A percentile compares a stretch with the other conserved stretches of the same genome.
Evolutionary conservation across 2,113 vertebrate genomes (phyloP).

Genomic region (Phalacrocorax aristotelis): DNA sequence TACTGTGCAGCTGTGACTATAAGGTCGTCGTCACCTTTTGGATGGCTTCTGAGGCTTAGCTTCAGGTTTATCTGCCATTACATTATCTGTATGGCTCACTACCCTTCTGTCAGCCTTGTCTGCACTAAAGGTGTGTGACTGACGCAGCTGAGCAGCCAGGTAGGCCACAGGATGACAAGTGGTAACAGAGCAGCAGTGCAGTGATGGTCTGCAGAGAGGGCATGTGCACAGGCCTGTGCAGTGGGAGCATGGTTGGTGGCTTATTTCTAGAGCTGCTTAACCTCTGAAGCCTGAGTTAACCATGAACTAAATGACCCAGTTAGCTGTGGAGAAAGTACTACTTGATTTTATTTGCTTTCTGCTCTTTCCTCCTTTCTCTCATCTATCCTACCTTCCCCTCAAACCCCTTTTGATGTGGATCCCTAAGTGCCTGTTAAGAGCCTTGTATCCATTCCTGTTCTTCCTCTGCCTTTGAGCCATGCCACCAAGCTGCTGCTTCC

Average conservation of each 20-base stretch:
- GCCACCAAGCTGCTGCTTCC: not conserved
- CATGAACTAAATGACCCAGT: not conserved
- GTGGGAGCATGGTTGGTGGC: fast-evolving
- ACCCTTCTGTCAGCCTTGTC: not conserved
- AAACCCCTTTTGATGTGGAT: not conserved
- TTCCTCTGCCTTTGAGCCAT: not conserved
- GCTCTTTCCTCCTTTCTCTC: not conserved
- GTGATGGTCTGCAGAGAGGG: not conserved
- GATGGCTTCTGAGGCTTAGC: not conserved
- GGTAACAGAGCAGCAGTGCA: not conserved
- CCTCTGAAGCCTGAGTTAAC: not conserved
- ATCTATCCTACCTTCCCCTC: not conserved
- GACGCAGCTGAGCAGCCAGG: not conserved
- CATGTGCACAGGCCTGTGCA: not conserved
- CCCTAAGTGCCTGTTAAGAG: not conserved
- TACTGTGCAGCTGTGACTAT: not conserved
- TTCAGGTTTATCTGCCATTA: not conserved
- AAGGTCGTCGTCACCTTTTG: not conserved
- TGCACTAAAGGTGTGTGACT: not conserved
- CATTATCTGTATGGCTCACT: not conserved
- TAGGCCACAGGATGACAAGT: not conserved
- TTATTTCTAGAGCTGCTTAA: not conserved
- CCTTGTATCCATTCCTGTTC: not conserved
- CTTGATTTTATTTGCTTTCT: not conserved
- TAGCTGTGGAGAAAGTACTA: not conserved